Base-by-base conservation (phyloP, 2,797 vertebrate genomes). In the Sarcoramphus papa region DNA sequence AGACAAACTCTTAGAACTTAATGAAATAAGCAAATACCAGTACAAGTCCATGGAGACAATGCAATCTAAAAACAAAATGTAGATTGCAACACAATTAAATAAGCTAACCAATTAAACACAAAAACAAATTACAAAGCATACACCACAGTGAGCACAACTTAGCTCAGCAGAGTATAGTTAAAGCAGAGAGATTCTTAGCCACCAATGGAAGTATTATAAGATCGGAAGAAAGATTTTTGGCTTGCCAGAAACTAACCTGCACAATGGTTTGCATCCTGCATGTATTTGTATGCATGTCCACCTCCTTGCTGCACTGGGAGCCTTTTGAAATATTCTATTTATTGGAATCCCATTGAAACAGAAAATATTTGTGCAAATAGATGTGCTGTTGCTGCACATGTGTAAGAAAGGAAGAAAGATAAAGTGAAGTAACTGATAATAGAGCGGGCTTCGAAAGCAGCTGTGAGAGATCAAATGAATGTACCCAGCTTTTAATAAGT, bases 81-180 rank as follows among this genome's bases (percentile, higher is more conserved):
- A 90, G 85, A 86, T 14, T 86, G 65, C 69, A 78, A 63, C 13
- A 69, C 80, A 93, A 94, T 88, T 82, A 96, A 92, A 88, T 94
- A 88, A 92, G 50, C 73, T 73, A 95, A 53, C 43, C 74, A 88
- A 95, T 90, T 93, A 90, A 93, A 78, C 76, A 73, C 51, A 86
- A 86, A 92, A 96, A 15, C 73, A 86, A 90, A 95, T 93, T 60
- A 86, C 54, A 79, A 92, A 65, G 56, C 81, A 85, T 25, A 41
- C 19, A 67, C 65, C 63, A 76, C 27, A 64, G 50, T 0, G 13
- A 94, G 76, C 73, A 84, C n/a, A 69, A 57, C 18, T 93, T 88
- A 85, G 31, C 79, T 73, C 76, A 91, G 80, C 40, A 78, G 59
- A 84, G 35, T 27, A 12, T 2, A 35, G 65, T 8, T 9, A 65